Conservation (phyloP, 2,888 invertebrate species). For the Erpobdella octoculata region DNA sequence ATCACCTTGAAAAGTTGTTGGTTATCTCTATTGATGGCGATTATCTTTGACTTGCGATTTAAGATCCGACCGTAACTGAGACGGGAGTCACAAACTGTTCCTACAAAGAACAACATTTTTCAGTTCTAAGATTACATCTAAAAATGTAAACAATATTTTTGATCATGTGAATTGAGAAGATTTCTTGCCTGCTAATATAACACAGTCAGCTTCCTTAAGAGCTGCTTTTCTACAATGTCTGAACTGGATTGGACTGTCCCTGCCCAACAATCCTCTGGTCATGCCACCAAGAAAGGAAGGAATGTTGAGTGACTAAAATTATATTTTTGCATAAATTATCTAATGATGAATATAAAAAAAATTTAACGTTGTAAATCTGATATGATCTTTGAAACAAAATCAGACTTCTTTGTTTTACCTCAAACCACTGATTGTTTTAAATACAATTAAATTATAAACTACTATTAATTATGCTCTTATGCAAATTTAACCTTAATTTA, state of each 20-base stretch:
- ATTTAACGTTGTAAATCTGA: too few species aligned
- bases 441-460: too few species aligned
- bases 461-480: too few species aligned
- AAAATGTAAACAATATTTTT: too few species aligned
- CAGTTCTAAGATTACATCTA: too few species aligned
- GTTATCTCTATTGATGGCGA: constrained; percentile 57
- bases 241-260: constrained; percentile 54
- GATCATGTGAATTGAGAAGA: too few species aligned
- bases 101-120: too few species aligned
- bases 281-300: constrained; percentile 60
- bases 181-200: constrained; percentile 59
- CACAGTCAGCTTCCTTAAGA: constrained; percentile 58
- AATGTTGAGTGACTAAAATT: constrained; percentile 54
- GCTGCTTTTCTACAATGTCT: constrained; percentile 57
- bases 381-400: too few species aligned
- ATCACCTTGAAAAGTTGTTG: constrained; percentile 56
- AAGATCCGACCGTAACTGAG: constrained; percentile 57
- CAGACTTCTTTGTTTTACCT: too few species aligned
- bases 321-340: not conserved
- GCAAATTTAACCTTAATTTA: too few species aligned
- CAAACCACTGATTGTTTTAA: too few species aligned
- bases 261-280: constrained; percentile 59
- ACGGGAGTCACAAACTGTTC: constrained; percentile 59
- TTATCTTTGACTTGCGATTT: constrained; percentile 56
- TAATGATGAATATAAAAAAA: too few species aligned